Evolutionary conservation across 2,888 invertebrate species (phyloP).

Genomic region (Dione vanillae): DNA sequence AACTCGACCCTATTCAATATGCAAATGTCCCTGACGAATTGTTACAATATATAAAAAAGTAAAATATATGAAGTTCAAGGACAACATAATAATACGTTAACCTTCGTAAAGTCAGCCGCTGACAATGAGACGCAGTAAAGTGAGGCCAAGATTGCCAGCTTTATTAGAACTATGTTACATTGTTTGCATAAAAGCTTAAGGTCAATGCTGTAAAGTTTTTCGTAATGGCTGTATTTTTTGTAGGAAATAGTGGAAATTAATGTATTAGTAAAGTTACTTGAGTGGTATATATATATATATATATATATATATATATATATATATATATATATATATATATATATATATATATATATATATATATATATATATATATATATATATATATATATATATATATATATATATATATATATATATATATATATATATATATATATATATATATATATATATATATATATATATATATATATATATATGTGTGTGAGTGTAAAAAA

Average conservation of each 20-base stretch:
- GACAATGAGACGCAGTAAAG: constrained; percentile 32
- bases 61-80: constrained; percentile 36
- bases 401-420: no score
- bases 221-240: not conserved
- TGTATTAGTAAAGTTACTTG: not conserved
- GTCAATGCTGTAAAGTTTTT: constrained; percentile 2
- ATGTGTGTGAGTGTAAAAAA: no score
- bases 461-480: no score
- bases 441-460: no score
- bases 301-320: no score
- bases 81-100: constrained; percentile 37
- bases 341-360: no score
- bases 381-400: no score
- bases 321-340: no score
- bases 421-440: no score
- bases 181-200: constrained; percentile 24
- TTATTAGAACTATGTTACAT: constrained; percentile 17
- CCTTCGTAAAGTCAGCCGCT: constrained; percentile 28
- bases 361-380: no score
- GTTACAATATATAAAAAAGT: constrained; percentile 2
- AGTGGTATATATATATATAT: no score
- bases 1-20: not conserved
- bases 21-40: constrained; percentile 19
- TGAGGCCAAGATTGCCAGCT: constrained; percentile 17
- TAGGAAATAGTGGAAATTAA: not conserved